Base-by-base conservation (phyloP, 2,113 vertebrate genomes). In the Kryptolebias marmoratus region DNA sequence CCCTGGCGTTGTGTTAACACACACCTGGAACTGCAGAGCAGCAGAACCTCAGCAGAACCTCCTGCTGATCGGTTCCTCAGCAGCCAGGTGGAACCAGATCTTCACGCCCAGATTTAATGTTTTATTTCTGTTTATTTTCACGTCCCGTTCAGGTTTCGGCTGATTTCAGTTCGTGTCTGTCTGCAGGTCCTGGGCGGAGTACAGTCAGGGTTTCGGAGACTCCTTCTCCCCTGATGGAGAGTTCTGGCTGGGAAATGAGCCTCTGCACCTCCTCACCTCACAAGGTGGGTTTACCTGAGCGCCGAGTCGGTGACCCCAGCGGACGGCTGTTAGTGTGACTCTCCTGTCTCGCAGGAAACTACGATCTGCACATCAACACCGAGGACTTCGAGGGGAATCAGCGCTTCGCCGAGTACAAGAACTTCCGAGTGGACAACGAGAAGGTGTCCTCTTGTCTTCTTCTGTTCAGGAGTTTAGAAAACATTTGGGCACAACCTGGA, bases 361-460 rank as follows among this genome's bases (percentile, higher is more conserved):
- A 96, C 27, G 95, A 92, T 57, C 85, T 97, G 84, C 96, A 93
- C 88, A 94, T 97, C 0, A 87, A 95, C 79, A 90, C 97, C 73
- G 81, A 90, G 81, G 96, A 97, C 89, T 96, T 96, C 86, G 94
- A 95, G 80, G 95, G 92, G 63, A 95, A 95, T 13, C 87, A 80
- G 22, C 90, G 95, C 58, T 94, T 88, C 48, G 96, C 96, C 14
- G 93, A 96, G 64, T 97, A 96, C 82, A 82, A 93, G 86, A 91
- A 83, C 72, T 97, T 97, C 76, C 89, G 66, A 85, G 92, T 97
- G 84, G 94, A 92, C 2, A 70, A 88, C 77, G 94, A 95, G 82
- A 87, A 95, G 95, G 96, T 97, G 93, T 81, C 27, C 15, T 9
- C 27, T 11, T 6, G 9, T 10, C 15, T 12, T 3, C 7, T 15